Conservation (phyloP, 2,113 vertebrate species). For the Geothlypis trichas region DNA sequence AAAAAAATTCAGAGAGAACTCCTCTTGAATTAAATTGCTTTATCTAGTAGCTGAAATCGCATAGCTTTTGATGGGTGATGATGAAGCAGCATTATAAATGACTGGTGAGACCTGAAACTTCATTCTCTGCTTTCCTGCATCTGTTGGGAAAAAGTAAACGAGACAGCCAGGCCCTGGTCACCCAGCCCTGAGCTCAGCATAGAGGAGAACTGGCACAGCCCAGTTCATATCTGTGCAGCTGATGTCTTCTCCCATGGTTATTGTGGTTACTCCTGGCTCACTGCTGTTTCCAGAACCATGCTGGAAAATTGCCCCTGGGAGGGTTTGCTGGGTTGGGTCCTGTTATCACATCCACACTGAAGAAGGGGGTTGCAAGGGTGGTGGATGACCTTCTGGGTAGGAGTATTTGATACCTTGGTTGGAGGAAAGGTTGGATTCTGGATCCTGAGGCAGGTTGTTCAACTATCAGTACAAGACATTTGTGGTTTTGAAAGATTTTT, state of each 20-base stretch:
- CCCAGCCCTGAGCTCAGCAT: accelerated
- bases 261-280: not conserved
- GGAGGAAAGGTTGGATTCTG: not conserved
- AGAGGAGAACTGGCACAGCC: not conserved
- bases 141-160: not conserved
- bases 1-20: not conserved
- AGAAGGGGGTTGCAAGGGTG: not conserved
- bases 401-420: not conserved
- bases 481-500: not conserved
- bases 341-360: not conserved
- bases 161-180: not conserved
- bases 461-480: not conserved
- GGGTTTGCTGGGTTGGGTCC: not conserved
- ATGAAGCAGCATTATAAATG: not conserved
- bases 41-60: not conserved
- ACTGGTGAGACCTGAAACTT: not conserved
- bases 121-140: not conserved
- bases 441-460: not conserved
- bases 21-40: not conserved
- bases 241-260: not conserved
- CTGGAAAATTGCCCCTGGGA: not conserved
- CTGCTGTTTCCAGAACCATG: not conserved
- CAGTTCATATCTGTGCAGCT: not conserved
- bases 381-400: not conserved
- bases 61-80: not conserved